phyloP scores from a whole-genome alignment of 2,113 vertebrate species.

The Coturnix japonica region DNA sequence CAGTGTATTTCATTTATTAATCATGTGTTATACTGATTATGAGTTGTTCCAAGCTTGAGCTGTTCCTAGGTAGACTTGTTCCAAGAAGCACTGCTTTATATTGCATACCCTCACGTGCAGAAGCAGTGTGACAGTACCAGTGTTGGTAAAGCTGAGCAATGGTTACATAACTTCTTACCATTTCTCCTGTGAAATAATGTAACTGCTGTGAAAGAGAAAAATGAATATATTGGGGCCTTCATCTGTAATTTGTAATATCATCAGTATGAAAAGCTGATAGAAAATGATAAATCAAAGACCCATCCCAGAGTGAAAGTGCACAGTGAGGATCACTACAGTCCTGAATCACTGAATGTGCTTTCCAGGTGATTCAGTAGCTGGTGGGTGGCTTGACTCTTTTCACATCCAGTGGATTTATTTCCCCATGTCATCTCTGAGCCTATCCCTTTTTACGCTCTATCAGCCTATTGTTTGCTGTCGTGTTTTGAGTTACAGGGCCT shows the following conservation, averaged over 20 bases:
- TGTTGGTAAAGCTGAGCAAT: not conserved
- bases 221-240: not conserved
- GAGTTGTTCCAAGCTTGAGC: fast-evolving
- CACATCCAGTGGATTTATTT: not conserved
- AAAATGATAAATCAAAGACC: not conserved
- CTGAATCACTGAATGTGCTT: not conserved
- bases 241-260: fast-evolving
- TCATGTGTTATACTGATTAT: not conserved
- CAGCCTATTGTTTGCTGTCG: not conserved
- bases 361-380: not conserved
- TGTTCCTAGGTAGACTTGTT: not conserved
- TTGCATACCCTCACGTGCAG: fast-evolving
- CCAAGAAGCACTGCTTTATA: no score
- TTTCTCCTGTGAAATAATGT: not conserved
- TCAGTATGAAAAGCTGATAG: not conserved
- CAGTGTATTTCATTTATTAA: not conserved
- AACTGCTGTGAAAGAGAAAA: not conserved
- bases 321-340: not conserved
- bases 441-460: not conserved
- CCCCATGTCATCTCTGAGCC: not conserved
- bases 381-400: not conserved
- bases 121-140: fast-evolving
- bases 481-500: not conserved
- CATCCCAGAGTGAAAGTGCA: not conserved
- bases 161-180: not conserved